Percentiles rank a stretch among this genome's conserved stretches.
phyloP scores from a whole-genome alignment of 2,113 vertebrate species.

The Lophotis ruficrista region DNA sequence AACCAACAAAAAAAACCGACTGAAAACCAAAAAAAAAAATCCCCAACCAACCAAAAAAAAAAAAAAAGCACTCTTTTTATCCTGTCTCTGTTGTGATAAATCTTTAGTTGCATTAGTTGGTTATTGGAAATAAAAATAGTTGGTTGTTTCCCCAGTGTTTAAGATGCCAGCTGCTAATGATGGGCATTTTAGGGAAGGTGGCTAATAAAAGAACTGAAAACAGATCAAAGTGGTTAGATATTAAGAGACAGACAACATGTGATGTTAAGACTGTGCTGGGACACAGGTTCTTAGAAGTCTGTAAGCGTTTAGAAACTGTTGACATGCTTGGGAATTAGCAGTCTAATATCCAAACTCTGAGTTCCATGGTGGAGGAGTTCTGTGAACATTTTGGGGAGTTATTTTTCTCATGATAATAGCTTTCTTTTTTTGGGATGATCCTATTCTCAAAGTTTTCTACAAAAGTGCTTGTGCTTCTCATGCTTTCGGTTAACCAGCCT shows the following conservation, averaged over 20 bases:
- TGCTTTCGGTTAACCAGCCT: not conserved
- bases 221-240: not conserved
- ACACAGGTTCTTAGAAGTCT: not conserved
- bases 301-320: not conserved
- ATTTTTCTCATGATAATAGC: not conserved
- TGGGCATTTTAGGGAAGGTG: not conserved
- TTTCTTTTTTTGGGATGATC: not conserved
- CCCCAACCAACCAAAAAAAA: not conserved
- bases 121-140: not conserved
- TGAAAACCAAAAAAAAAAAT: not conserved
- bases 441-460: not conserved
- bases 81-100: not conserved
- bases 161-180: not conserved
- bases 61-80: not conserved
- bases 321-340: not conserved
- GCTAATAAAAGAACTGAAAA: not conserved
- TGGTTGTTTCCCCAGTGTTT: not conserved
- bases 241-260: not conserved
- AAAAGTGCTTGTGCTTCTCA: not conserved
- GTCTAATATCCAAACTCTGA: not conserved
- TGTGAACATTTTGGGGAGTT: rapidly evolving
- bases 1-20: not conserved
- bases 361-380: not conserved
- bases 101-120: not conserved
- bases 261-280: not conserved